Base-by-base conservation (phyloP, 2,797 vertebrate species). In the Dermochelys coriacea region DNA sequence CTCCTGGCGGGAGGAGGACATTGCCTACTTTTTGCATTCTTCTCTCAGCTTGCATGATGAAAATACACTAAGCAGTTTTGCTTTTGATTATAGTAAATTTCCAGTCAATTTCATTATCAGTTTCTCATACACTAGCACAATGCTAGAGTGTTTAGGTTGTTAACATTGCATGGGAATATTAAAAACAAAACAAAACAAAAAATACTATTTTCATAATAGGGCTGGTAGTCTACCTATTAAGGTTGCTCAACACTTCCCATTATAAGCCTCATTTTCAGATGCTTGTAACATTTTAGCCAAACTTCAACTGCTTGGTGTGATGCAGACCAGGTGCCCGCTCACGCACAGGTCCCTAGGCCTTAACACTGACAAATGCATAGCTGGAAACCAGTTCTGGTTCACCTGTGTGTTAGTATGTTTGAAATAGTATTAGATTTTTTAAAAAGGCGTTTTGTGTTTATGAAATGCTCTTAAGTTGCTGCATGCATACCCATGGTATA, bases 81-180 rank as follows among this genome's bases (percentile, higher is more conserved):
- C n/a, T 21, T 37, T 37, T 71, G 64, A 11, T 41, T 41, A 23
- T 41, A 71, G 21, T 41, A 71, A 41, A 41, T 23, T 71, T 71
- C n/a, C 19, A 23, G 11, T 41, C 68, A 71, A 25, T 21, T 71
- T 71, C n/a, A 71, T 11, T 71, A 61, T 41, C n/a, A 71, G 5
- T 71, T 71, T 71, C 68, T 71, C 37, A 25, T 71, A n/a, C n/a
- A 25, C 10, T 71, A 71, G 68, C n/a, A 21, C 50, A 8, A 19
- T 52, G 37, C 49, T 54, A 84, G 25, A 27, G 27, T 14, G 78
- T 34, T 5, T 12, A 0, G 0, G 25, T 12, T 68, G 21, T 5
- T 83, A 88, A 31, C 12, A 18, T 41, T 80, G 8, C 68, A 71
- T 41, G 68, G 21, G 37, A 41, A 41, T 71, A 41, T 71, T 41